These are phyloP conservation scores for Acromyrmex heyeri DNA, from an alignment of 1,140 invertebrate genomes.

Conservation along the genomic window DNA sequence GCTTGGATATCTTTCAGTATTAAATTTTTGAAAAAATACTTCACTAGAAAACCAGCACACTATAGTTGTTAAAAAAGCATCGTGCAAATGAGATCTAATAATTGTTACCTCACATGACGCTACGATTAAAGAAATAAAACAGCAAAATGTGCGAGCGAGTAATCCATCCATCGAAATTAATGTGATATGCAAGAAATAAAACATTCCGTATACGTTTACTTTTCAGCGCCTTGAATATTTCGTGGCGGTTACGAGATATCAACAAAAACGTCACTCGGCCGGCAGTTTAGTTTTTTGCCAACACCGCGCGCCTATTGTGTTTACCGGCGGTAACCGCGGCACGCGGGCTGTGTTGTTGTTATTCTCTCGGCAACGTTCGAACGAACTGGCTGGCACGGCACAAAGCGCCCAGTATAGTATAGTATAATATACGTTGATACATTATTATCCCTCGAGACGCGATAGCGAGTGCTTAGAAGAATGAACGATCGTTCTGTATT, in stretches of 20 bases:
- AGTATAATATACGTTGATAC: too few relatives aligned
- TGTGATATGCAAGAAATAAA: background rate
- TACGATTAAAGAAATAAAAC: too few relatives aligned
- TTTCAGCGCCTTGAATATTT: background rate
- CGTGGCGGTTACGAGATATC: background rate
- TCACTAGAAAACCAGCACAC: too few relatives aligned
- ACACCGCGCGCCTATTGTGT: background rate
- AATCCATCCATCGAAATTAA: background rate
- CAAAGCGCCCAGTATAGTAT: background rate
- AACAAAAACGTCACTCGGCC: background rate
- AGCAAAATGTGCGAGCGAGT: background rate
- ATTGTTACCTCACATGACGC: background rate
- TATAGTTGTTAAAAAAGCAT: too few relatives aligned
- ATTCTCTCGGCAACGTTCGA: background rate
- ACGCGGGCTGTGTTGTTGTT: background rate
- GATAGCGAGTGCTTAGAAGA: background rate
- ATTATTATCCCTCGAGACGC: background rate
- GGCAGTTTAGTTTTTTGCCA: background rate
- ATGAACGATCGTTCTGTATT: background rate
- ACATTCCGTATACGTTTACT: background rate
- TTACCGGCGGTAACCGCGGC: background rate
- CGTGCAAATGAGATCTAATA: background rate
- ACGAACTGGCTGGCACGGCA: background rate
- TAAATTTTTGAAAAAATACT: too few relatives aligned
- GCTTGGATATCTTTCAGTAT: too few relatives aligned